phyloP scores from a whole-genome alignment of 2,888 invertebrate genomes.

The Dasysyrphus albostriatus region DNA sequence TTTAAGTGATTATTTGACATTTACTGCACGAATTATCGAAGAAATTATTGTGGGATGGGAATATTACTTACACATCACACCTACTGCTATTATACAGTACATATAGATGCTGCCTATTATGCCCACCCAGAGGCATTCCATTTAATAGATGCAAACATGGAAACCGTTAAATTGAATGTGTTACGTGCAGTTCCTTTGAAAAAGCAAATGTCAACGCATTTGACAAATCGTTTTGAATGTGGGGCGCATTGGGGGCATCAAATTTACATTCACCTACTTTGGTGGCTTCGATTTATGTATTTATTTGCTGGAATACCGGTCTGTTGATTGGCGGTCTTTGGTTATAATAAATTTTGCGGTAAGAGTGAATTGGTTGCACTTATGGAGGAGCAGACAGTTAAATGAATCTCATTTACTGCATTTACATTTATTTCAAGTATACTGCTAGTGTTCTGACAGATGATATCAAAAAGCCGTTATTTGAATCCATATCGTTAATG shows the following conservation, averaged over 20 bases:
- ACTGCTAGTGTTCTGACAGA: too few relatives aligned
- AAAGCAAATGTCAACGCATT: conserved; percentile 50
- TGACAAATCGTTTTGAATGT: conserved; percentile 66
- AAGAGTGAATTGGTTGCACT: background rate
- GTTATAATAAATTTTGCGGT: conserved; percentile 43
- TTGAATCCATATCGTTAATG: too few relatives aligned
- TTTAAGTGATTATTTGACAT: conserved; percentile 5
- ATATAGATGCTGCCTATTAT: background rate
- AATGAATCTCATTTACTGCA: too few relatives aligned
- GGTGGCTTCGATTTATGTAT: conserved; percentile 13
- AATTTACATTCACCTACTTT: conserved; percentile 66
- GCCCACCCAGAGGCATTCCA: conserved; percentile 19
- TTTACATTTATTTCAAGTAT: too few relatives aligned
- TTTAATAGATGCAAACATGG: conserved; percentile 21
- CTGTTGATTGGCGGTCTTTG: conserved; percentile 9
- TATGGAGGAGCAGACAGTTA: background rate
- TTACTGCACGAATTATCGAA: background rate
- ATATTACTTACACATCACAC: conserved; percentile 26
- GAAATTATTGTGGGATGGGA: background rate
- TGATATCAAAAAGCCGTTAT: too few relatives aligned
- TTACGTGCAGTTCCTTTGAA: conserved; percentile 34
- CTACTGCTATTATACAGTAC: background rate
- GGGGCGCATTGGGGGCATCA: conserved; percentile 47
- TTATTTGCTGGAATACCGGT: conserved; percentile 20
- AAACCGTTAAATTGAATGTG: conserved; percentile 47